These are phyloP conservation scores for Emydoidea blandingii DNA, from an alignment of 2,797 vertebrate species.

Conservation along the genomic window DNA sequence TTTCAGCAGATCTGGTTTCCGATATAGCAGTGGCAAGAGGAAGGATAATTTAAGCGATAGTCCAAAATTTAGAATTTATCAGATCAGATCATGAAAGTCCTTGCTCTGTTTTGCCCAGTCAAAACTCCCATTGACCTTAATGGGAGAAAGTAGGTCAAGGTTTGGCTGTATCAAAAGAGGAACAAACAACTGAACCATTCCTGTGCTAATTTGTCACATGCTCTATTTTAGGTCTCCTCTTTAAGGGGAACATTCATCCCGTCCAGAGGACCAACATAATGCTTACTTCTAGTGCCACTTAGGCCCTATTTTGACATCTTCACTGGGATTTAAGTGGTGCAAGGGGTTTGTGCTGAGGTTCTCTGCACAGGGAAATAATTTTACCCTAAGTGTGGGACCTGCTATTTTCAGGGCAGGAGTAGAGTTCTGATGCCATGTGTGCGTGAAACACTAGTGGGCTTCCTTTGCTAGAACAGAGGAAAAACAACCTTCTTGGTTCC, in stretches of 20 bases:
- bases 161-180: background rate
- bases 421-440: background rate
- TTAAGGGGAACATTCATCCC: background rate
- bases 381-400: background rate
- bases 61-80: background rate
- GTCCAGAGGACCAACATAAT: background rate
- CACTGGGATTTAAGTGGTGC: background rate
- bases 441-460: background rate
- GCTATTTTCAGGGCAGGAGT: background rate
- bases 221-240: background rate
- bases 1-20: background rate
- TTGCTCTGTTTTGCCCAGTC: background rate
- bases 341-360: background rate
- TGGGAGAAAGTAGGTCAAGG: background rate
- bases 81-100: background rate
- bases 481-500: background rate
- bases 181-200: background rate
- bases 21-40: background rate
- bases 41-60: background rate
- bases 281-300: accelerated
- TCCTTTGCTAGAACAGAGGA: background rate
- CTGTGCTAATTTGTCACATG: accelerated
- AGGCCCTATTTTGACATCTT: accelerated
- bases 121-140: background rate
- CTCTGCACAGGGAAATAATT: background rate